Base-by-base conservation (phyloP, 2,113 vertebrate genomes). In the Percina caprodes region DNA sequence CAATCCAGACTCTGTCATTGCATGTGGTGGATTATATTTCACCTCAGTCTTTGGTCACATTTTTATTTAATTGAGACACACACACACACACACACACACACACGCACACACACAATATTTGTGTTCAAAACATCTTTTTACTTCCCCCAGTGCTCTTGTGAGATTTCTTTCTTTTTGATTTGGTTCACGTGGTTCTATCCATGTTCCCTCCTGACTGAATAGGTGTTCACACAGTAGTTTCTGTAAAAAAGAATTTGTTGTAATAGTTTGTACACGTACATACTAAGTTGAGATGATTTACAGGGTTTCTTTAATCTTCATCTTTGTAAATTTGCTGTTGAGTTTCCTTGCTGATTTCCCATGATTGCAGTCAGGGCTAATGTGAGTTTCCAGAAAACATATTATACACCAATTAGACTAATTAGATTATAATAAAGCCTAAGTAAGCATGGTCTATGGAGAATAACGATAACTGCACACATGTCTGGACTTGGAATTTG, bases 11-110 rank as follows among this genome's bases (percentile, higher is more conserved):
- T 59, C 33, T 12, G 45, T 65, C n/a, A 1, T 52, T 49, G 56
- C 21, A 78, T 23, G 63, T 54, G 49, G 21, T 63, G 48, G 75
- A 76, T 72, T 60, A 72, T 16, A 85, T 69, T 62, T 82, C 79
- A 12, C 39, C 16, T 15, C 16, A 30, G 69, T 13, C 65, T 66
- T 77, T 15, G 71, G 49, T 75, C 70, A 73, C 35, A 55, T 73
- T 79, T 83, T 48, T 30, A 56, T 68, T 72, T 80, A 3, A 30
- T 30, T 30, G 30, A 30, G 3, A 30, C 30, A 30, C 30, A 30
- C 30, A 30, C 30, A 30, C 30, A 30, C 30, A 30, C 30, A 30
- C 30, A 30, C 30, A 30, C 30, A 30, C 30, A 30, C 30, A 30
- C 30, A 30, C 30, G 4, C 33, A 6, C 33, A 35, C 33, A 6